Evolutionary conservation across 2,797 vertebrate genomes (phyloP).

Genomic region (Gymnodraco acuticeps): DNA sequence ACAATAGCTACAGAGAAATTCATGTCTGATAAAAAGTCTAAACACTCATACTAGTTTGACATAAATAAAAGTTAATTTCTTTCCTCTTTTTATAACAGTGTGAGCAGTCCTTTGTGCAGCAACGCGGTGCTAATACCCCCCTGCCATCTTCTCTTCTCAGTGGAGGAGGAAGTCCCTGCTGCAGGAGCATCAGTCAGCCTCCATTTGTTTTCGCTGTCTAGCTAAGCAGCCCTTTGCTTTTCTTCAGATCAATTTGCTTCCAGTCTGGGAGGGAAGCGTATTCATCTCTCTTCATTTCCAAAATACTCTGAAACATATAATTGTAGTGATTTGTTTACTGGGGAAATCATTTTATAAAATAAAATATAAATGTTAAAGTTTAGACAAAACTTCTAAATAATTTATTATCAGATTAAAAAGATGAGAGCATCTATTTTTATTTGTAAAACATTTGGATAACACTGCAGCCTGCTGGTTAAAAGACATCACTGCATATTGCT

Average conservation of each 20-base stretch:
- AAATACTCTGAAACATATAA: constrained; percentile 81
- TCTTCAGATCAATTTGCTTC: constrained; percentile 84
- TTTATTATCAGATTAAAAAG: constrained; percentile 11
- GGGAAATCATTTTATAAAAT: constrained; percentile 24
- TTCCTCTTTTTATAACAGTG: constrained; percentile 49
- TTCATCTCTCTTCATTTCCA: constrained; percentile 84
- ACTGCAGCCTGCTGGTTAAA: constrained; percentile 58
- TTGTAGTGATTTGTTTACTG: constrained; percentile 40
- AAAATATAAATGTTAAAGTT: constrained; percentile 28
- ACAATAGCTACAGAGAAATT: constrained; percentile 60
- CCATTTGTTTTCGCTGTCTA: constrained; percentile 50
- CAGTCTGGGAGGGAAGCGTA: constrained; percentile 77
- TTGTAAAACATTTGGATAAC: constrained; percentile 20
- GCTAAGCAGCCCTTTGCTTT: constrained; percentile 83
- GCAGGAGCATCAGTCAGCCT: constrained; percentile 37
- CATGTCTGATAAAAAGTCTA: constrained; percentile 68
- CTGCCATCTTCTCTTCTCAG: background rate
- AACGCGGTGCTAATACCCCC: constrained; percentile 31
- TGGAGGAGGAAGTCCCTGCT: constrained; percentile 35
- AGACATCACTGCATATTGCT: constrained; percentile 18
- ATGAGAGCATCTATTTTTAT: background rate
- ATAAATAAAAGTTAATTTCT: constrained; percentile 76
- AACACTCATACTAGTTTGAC: constrained; percentile 72
- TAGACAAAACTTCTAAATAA: constrained; percentile 9
- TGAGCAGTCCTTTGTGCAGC: constrained; percentile 65